Percentiles rank a stretch among this genome's conserved stretches.
Conservation (phyloP, 2,113 vertebrate genomes). For the Sander vitreus region DNA sequence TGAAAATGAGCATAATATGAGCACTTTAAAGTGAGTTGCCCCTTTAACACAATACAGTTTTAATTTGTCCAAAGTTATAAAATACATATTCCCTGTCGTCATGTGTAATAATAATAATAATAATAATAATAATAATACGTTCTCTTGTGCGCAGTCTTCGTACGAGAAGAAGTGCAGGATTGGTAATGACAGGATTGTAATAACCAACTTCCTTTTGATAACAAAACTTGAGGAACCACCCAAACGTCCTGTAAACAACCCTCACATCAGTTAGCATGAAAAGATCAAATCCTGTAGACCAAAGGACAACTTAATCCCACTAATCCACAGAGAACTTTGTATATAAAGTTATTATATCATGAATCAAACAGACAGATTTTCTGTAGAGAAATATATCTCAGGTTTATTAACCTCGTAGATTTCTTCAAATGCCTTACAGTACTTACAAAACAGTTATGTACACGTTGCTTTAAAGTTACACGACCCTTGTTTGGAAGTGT, state of each 20-base stretch:
- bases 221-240: background rate
- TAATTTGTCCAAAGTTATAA: background rate
- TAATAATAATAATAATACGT: background rate
- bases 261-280: background rate
- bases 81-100: background rate
- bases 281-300: background rate
- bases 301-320: constrained; percentile 1
- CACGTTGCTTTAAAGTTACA: constrained; percentile 73
- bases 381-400: constrained; percentile 81
- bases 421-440: constrained; percentile 62
- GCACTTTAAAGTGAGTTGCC: background rate
- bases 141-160: background rate
- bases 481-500: constrained; percentile 44
- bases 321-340: background rate
- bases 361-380: constrained; percentile 43
- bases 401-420: constrained; percentile 75
- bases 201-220: constrained; percentile 18
- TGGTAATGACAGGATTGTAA: background rate
- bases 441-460: constrained; percentile 77
- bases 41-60: background rate
- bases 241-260: constrained; percentile 2
- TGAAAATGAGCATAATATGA: no score
- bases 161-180: background rate
- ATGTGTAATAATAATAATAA: background rate
- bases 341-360: no score